Evolutionary conservation across 2,797 vertebrate genomes (phyloP), one percentile per base, ranked within the genome.

Genomic region (Tapirus indicus): DNA sequence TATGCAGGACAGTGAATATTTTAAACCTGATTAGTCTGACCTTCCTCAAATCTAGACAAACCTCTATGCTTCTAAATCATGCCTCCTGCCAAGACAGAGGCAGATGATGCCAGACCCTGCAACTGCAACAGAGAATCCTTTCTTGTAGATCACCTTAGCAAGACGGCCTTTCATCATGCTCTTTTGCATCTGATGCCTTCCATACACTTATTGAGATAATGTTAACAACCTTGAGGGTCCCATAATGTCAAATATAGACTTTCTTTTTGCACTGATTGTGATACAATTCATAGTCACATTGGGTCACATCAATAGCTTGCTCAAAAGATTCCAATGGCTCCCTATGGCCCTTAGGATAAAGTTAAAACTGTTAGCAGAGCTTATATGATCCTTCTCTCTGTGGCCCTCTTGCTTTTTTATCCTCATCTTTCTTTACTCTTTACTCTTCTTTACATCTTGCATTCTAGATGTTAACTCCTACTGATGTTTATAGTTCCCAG

Each of bases 151-250:
- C 1, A 20, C 47, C 20, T 92, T 25, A 60, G 35, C 13, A 69
- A 86, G 68, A 93, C 6, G 10, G 32, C 0, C 62, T 95, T 91
- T 41, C 44, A 62, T 54, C 80, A 16, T 38, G 20, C 11, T 83
- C 5, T n/a, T 83, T 21, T 38, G 68, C 41, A 66, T 68, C 47
- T 94, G 75, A 88, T 88, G 85, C 52, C 68, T 93, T 96, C 77
- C 38, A 92, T 94, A 96, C 49, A 90, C 88, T 87, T 95, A 64
- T 89, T 68, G 84, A 90, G 87, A 52, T 52, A 58, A 62, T 89
- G 77, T 69, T 56, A 77, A 80, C 66, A 90, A 52, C 38, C 27
- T 64, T 41, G 44, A 88, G 25, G 60, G 64, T 38, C 16, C 49
- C 14, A 0, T 84, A 3, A 23, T 85, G 82, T 14, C 71, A 78